Conservation (phyloP, 2,888 invertebrate species). For the Poecilobothrus nobilitatus region DNA sequence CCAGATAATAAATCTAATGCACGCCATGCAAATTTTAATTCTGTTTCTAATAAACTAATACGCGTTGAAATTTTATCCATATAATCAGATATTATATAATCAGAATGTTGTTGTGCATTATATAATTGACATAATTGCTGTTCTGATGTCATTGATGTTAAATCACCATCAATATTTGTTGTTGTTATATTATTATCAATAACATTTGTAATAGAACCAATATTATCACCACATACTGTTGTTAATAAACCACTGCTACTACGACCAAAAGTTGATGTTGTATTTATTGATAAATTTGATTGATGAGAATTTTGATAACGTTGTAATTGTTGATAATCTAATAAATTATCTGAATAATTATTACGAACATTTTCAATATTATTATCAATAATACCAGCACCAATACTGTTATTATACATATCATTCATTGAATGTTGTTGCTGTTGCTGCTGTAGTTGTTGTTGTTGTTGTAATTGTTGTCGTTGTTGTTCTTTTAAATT, state of each 20-base stretch:
- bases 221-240: slow-evolving; percentile 19
- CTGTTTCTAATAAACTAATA: slow-evolving; percentile 79
- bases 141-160: slow-evolving; percentile 34
- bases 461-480: slow-evolving; percentile 28
- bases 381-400: background rate
- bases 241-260: slow-evolving; percentile 18
- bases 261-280: slow-evolving; percentile 21
- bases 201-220: slow-evolving; percentile 12
- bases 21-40: slow-evolving; percentile 86
- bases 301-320: slow-evolving; percentile 17
- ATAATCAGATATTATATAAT: slow-evolving; percentile 79
- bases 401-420: background rate
- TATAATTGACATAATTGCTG: slow-evolving; percentile 37
- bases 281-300: slow-evolving; percentile 21
- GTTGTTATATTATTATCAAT: slow-evolving; percentile 15
- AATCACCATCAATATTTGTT: slow-evolving; percentile 23
- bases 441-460: slow-evolving; percentile 24
- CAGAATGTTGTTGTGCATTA: slow-evolving; percentile 50
- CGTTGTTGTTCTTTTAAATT: slow-evolving; percentile 23
- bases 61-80: slow-evolving; percentile 84
- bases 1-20: slow-evolving; percentile 82
- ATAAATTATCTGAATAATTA: background rate
- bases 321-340: slow-evolving; percentile 12
- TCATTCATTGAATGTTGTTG: slow-evolving; percentile 16
- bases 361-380: background rate